These are phyloP conservation scores for Salvator merianae DNA, from an alignment of 2,113 vertebrate genomes.

Conservation along the genomic window DNA sequence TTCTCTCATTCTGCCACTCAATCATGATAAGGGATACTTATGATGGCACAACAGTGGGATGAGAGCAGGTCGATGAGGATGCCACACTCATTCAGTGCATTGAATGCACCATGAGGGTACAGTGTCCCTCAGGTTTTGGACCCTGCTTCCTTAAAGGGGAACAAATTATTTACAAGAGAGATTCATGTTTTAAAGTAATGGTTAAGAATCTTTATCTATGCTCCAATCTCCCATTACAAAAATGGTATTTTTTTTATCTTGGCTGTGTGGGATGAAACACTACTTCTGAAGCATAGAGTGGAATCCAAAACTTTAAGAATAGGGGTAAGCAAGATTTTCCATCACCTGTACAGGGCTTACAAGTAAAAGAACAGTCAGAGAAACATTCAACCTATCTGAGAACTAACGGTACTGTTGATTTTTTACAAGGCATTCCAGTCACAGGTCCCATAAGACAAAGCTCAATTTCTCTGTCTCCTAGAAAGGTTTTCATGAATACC, in stretches of 20 bases:
- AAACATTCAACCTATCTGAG: not conserved
- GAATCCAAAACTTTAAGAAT: not conserved
- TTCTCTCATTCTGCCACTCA: no score
- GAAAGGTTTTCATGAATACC: slow-evolving; percentile 61
- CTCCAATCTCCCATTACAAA: not conserved
- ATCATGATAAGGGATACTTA: no score
- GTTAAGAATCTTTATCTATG: slow-evolving; percentile 4
- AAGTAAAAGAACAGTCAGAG: fast-evolving
- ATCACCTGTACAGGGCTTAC: not conserved
- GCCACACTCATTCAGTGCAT: no score
- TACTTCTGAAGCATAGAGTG: not conserved
- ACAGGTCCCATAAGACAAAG: slow-evolving; percentile 9
- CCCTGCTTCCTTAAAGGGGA: not conserved
- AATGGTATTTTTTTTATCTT: not conserved
- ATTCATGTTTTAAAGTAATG: slow-evolving; percentile 26
- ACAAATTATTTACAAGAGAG: slow-evolving; percentile 31
- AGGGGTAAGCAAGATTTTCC: not conserved
- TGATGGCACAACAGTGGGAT: no score
- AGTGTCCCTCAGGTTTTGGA: no score
- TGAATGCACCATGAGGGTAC: no score
- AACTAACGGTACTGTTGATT: fast-evolving
- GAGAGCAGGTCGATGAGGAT: no score
- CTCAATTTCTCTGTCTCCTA: slow-evolving; percentile 30
- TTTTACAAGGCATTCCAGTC: slow-evolving; percentile 17
- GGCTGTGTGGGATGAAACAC: not conserved